Percentiles rank a stretch among this genome's conserved stretches.
phyloP scores from a whole-genome alignment of 1,140 invertebrate species.

The Hypothenemus hampei region DNA sequence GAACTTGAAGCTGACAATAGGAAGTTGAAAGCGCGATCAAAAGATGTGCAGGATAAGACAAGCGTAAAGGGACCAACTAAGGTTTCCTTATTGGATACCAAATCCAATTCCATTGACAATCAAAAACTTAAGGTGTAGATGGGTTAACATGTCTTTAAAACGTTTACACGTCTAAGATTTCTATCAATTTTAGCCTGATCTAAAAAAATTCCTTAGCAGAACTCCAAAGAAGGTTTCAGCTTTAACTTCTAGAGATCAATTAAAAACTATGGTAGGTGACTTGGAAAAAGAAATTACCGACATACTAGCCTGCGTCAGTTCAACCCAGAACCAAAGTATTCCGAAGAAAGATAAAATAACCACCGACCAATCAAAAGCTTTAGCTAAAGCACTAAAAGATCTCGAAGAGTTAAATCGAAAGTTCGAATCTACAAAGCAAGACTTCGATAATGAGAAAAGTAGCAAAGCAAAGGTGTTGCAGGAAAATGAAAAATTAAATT shows the following conservation, averaged over 20 bases:
- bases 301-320: slow-evolving; percentile 57
- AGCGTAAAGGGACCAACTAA: slow-evolving; percentile 42
- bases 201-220: slow-evolving; percentile 57
- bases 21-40: slow-evolving; percentile 66
- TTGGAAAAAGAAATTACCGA: slow-evolving; percentile 76
- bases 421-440: slow-evolving; percentile 34
- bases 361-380: slow-evolving; percentile 32
- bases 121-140: slow-evolving; percentile 65
- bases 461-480: slow-evolving; percentile 51
- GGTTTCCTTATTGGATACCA: slow-evolving; percentile 43
- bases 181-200: slow-evolving; percentile 23
- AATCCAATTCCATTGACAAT: slow-evolving; percentile 49
- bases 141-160: too few relatives aligned
- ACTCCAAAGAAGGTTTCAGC: slow-evolving; percentile 65
- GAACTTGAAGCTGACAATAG: slow-evolving; percentile 78
- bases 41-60: slow-evolving; percentile 70
- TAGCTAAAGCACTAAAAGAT: slow-evolving; percentile 34
- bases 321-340: slow-evolving; percentile 52
- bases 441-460: slow-evolving; percentile 50
- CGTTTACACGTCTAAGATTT: too few relatives aligned
- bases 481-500: slow-evolving; percentile 49
- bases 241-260: slow-evolving; percentile 61
- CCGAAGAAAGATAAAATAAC: slow-evolving; percentile 48
- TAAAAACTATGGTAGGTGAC: slow-evolving; percentile 74
- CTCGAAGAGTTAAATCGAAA: slow-evolving; percentile 35